Base-by-base conservation (phyloP, 2,888 invertebrate genomes). In the Eudemis profundana region DNA sequence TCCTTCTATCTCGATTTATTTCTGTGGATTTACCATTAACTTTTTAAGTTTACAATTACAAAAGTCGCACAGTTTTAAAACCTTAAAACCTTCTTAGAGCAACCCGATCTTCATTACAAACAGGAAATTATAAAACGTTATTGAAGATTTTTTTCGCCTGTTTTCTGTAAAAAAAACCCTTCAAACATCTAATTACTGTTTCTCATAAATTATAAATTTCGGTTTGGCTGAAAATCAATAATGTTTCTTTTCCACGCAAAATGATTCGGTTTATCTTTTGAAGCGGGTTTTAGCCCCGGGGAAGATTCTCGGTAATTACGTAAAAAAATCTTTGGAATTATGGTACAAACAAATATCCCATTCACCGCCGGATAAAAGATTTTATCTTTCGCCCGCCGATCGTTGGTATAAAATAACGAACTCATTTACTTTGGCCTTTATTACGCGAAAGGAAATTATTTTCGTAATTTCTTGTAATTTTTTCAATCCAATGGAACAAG, bases 281-380 rank as follows among this genome's bases (percentile, higher is more conserved):
- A 72, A 71, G 65, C 68, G 63, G 73, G 71, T 68, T 70, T 67
- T 47, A 70, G 81, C 82, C 79, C 69, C 67, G 61, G 77, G 84
- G 75, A 75, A 76, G 74, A 79, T 78, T 70, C 74, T 68, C 71
- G 75, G 84, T 88, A 89, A 89, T 89, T 88, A 89, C 79, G 81
- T 82, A 78, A 82, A 82, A 84, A 84, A 85, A 84, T 80, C 82
- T 84, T 82, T 78, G 76, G 79, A 78, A 83, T 83, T 79, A 76
- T 73, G 77, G 77, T 75, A 79, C 82, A 88, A 89, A 86, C 84
- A 61, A 65, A 64, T 64, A 87, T 87, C 83, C 82, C 75, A 84
- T 89, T 89, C 78, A 87, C 71, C 71, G 74, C 68, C 70, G 78
- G 84, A 86, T 89, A 86, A 88, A 87, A 86, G 83, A 86, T 84